These are phyloP conservation scores for Meteorus sp. DNA, from an alignment of 1,140 invertebrate species.

Conservation along the genomic window DNA sequence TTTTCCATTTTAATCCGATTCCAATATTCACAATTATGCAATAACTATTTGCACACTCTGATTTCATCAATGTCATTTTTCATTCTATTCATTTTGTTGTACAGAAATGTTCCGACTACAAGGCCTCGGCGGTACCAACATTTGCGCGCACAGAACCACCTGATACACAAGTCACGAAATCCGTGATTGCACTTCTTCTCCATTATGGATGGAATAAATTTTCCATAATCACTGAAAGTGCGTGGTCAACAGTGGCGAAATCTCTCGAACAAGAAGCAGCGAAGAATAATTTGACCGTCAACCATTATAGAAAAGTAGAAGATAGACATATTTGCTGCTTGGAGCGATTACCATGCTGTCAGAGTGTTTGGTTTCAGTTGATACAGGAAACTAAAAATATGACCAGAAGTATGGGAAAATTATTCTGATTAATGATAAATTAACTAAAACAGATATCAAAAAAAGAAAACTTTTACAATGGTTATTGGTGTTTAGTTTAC, in stretches of 20 bases:
- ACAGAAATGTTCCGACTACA: conserved; percentile 92
- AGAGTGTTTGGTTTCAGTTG: conserved; percentile 79
- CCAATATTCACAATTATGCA: conserved; percentile 6
- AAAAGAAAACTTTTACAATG: too few relatives aligned
- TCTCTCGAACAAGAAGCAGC: conserved; percentile 73
- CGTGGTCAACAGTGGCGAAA: conserved; percentile 76
- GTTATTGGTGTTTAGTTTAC: conserved; percentile 86
- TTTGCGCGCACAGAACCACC: conserved; percentile 94
- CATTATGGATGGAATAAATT: conserved; percentile 95
- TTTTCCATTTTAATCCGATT: too few relatives aligned
- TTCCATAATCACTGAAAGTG: conserved; percentile 85
- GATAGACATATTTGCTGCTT: conserved; percentile 77
- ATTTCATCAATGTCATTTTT: not conserved
- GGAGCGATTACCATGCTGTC: conserved; percentile 71
- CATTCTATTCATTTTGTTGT: conserved; percentile 45
- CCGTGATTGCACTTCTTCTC: conserved; percentile 83
- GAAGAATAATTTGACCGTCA: conserved; percentile 78
- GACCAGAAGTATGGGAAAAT: conserved; percentile 76
- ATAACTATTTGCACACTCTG: conserved; percentile 17
- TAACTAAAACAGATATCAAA: too few relatives aligned
- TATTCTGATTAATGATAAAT: not conserved
- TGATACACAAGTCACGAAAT: conserved; percentile 92
- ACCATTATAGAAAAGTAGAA: conserved; percentile 69
- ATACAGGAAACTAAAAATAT: conserved; percentile 86
- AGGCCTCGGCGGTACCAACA: conserved; percentile 83